Percentiles rank a stretch among this genome's conserved stretches.
Evolutionary conservation across 2,113 vertebrate genomes (phyloP).

Genomic region (Suricata suricatta): DNA sequence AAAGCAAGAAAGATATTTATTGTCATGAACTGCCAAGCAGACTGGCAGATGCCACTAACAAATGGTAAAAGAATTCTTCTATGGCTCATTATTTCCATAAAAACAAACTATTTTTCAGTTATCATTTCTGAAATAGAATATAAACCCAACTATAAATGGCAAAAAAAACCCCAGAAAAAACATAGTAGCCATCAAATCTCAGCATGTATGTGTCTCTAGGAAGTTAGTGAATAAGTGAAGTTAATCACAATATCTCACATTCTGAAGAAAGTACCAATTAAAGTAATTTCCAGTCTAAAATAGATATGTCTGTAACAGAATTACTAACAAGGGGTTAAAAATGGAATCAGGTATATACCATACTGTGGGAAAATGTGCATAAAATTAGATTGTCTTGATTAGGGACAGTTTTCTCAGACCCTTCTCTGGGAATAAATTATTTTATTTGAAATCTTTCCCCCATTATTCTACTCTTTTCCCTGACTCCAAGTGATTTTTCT

Average conservation of each 20-base stretch:
- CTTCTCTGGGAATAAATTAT: constrained; percentile 29
- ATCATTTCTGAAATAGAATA: constrained; percentile 35
- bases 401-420: neutral
- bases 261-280: constrained; percentile 28
- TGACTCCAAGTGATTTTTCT: constrained; percentile 26
- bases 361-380: neutral
- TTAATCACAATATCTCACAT: neutral
- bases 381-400: constrained; percentile 56
- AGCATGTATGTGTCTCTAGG: neutral
- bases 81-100: constrained; percentile 62
- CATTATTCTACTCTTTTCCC: neutral
- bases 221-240: constrained; percentile 18
- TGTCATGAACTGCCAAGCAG: constrained; percentile 38
- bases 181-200: neutral
- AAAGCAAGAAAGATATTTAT: constrained; percentile 60
- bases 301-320: neutral
- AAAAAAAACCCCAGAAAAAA: neutral
- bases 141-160: neutral
- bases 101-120: constrained; percentile 46
- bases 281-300: constrained; percentile 16
- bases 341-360: neutral
- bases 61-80: constrained; percentile 40
- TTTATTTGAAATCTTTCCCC: constrained; percentile 13
- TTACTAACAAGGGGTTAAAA: constrained; percentile 44
- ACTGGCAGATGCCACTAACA: constrained; percentile 66